A percentile compares a stretch with the other conserved stretches of the same genome.
These are phyloP conservation scores for Porites divaricata DNA, from an alignment of 92 coral and sea anemone genomes.

Conservation along the genomic window DNA sequence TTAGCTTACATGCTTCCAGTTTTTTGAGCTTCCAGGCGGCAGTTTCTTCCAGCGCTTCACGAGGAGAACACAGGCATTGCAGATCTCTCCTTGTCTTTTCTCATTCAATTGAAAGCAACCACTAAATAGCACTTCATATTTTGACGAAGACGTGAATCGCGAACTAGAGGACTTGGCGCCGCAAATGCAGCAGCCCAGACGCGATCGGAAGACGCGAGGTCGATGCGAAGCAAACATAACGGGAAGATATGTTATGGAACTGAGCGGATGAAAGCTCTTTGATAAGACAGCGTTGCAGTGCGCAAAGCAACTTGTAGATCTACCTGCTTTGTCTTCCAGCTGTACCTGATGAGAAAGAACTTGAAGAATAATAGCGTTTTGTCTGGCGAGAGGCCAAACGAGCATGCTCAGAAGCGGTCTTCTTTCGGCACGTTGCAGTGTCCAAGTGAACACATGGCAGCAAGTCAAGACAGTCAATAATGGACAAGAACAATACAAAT, in stretches of 20 bases:
- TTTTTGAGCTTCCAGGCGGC: constrained; percentile 83
- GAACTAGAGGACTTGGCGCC: constrained; percentile 99
- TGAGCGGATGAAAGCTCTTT: not conserved
- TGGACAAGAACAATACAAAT: not conserved
- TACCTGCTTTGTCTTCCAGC: constrained; percentile 48
- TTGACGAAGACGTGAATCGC: constrained; percentile 92
- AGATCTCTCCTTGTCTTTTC: constrained; percentile 91
- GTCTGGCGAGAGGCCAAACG: constrained; percentile 15
- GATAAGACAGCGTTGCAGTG: constrained; percentile 23
- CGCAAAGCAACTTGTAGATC: constrained; percentile 47
- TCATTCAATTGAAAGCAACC: constrained; percentile 87
- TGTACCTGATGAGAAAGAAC: constrained; percentile 10
- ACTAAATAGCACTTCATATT: constrained; percentile 87
- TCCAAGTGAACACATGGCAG: constrained; percentile 21
- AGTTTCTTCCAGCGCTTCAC: constrained; percentile 97
- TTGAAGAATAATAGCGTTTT: constrained; percentile 38
- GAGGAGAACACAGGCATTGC: constrained; percentile 98
- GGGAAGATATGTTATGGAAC: not conserved
- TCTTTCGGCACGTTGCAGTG: constrained; percentile 51
- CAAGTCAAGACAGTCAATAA: not conserved
- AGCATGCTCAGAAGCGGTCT: constrained; percentile 42
- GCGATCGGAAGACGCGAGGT: constrained; percentile 90
- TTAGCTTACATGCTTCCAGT: constrained; percentile 96
- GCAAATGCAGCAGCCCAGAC: constrained; percentile 98
- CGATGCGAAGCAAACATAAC: constrained; percentile 94